A percentile compares a stretch with the other conserved stretches of the same genome.
phyloP scores from a whole-genome alignment of 1,140 invertebrate species.

The Acyrthosiphon pisum region DNA sequence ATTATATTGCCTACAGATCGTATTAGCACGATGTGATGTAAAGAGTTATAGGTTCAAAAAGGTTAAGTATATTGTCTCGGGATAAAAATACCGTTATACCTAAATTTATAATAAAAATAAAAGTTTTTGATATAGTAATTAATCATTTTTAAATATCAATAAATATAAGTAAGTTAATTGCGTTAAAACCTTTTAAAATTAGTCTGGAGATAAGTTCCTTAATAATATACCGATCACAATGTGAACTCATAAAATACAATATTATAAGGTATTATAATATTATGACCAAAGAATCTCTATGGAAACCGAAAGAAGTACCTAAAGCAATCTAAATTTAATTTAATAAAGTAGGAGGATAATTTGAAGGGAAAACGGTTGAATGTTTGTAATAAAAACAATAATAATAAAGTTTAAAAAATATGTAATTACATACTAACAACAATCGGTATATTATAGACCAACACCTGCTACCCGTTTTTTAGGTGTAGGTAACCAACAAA shows the following conservation, averaged over 20 bases:
- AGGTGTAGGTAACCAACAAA: background rate
- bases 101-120: background rate
- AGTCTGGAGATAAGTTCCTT: background rate
- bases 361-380: background rate
- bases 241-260: background rate
- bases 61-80: background rate
- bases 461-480: slow-evolving; percentile 17
- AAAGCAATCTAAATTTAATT: slow-evolving; percentile 14
- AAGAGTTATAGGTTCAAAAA: background rate
- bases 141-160: background rate
- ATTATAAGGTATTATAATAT: background rate
- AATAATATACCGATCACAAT: background rate
- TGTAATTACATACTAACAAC: background rate
- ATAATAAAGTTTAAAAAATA: slow-evolving; percentile 26
- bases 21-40: background rate
- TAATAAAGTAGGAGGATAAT: slow-evolving; percentile 31
- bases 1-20: background rate
- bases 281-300: background rate
- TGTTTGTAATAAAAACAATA: slow-evolving; percentile 27
- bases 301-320: background rate
- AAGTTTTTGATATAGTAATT: background rate
- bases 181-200: background rate
- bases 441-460: background rate
- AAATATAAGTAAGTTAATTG: background rate
- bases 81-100: background rate